Evolutionary conservation across 2,113 vertebrate genomes (phyloP).

Genomic region (Anarhynchus alexandrinus): DNA sequence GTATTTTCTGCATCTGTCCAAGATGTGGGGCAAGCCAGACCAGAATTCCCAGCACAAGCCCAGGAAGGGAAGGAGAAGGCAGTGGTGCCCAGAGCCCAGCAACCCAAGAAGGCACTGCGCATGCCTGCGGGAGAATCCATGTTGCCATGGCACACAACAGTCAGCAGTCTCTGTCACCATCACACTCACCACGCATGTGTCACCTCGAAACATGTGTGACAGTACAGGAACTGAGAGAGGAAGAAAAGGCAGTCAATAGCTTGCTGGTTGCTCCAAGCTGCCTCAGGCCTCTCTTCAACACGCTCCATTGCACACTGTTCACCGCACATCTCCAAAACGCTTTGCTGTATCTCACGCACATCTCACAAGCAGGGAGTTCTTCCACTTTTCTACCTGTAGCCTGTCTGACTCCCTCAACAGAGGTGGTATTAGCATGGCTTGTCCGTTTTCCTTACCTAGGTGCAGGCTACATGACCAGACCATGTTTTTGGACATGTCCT

Average conservation of each 20-base stretch:
- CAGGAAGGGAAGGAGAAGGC: not conserved
- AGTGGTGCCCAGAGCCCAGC: not conserved
- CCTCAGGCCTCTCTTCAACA: not conserved
- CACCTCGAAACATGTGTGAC: not conserved
- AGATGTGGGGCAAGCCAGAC: not conserved
- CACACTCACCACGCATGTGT: not conserved
- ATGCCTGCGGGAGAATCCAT: rapidly evolving
- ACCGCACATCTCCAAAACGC: rapidly evolving
- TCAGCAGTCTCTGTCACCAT: not conserved
- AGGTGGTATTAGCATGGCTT: not conserved
- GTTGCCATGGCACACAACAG: not conserved
- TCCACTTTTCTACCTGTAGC: not conserved
- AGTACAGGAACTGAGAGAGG: not conserved
- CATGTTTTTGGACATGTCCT: not conserved
- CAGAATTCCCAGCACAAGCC: not conserved
- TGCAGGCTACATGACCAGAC: not conserved
- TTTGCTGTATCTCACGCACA: not conserved
- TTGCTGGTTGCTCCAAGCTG: not conserved
- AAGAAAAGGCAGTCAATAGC: not conserved
- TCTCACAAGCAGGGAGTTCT: not conserved
- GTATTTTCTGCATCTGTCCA: not conserved
- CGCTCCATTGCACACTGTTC: not conserved
- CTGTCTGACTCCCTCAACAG: not conserved
- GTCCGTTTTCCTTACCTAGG: not conserved
- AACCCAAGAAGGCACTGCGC: not conserved